A percentile compares a stretch with the other conserved stretches of the same genome.
phyloP scores from a whole-genome alignment of 2,888 invertebrate species.

The Melanostoma scalare region DNA sequence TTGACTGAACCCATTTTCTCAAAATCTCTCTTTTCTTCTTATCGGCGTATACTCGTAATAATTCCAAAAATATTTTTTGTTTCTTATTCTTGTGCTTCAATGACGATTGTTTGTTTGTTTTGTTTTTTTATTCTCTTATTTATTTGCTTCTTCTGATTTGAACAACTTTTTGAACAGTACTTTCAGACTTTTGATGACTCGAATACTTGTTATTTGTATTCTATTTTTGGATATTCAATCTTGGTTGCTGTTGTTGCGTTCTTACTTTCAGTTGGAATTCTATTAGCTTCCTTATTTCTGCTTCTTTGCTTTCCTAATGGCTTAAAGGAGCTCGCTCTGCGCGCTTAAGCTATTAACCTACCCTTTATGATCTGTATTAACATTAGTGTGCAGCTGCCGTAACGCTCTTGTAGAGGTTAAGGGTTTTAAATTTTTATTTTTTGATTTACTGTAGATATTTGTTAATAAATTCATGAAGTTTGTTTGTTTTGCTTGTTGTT shows the following conservation, averaged over 20 bases:
- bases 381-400: slow-evolving; percentile 72
- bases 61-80: slow-evolving; percentile 2
- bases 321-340: slow-evolving; percentile 63
- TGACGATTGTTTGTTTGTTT: slow-evolving; percentile 9
- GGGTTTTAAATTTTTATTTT: slow-evolving; percentile 77
- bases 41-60: slow-evolving; percentile 28
- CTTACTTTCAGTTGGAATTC: slow-evolving; percentile 39
- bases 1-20: slow-evolving; percentile 93
- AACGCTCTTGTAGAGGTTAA: slow-evolving; percentile 75
- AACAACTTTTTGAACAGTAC: slow-evolving; percentile 25
- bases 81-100: slow-evolving; percentile 41
- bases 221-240: no score
- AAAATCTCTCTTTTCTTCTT: slow-evolving; percentile 35
- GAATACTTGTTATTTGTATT: no score
- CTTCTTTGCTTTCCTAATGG: slow-evolving; percentile 62
- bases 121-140: slow-evolving; percentile 1
- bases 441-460: slow-evolving; percentile 77
- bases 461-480: slow-evolving; percentile 81
- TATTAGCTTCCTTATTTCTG: slow-evolving; percentile 41
- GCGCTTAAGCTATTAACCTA: slow-evolving; percentile 64
- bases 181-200: background rate
- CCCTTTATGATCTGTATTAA: slow-evolving; percentile 60
- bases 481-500: slow-evolving; percentile 74
- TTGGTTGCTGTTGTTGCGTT: background rate
- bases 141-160: background rate